These are phyloP conservation scores for Parochlus steinenii DNA, from an alignment of 2,888 invertebrate species.

Conservation along the genomic window DNA sequence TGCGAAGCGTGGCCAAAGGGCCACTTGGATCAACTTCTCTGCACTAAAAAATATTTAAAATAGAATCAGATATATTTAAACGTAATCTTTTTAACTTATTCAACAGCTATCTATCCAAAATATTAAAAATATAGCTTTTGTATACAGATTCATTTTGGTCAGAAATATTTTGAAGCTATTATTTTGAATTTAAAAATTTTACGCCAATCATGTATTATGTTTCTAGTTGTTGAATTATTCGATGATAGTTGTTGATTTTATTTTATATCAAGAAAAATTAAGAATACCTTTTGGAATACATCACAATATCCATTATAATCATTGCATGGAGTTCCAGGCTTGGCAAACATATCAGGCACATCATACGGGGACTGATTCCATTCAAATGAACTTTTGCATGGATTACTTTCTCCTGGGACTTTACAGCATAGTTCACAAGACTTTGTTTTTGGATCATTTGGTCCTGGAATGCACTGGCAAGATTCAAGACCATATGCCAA, in stretches of 20 bases:
- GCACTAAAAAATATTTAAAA: no score
- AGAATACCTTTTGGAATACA: slow-evolving; percentile 50
- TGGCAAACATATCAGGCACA: slow-evolving; percentile 84
- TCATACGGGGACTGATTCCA: slow-evolving; percentile 83
- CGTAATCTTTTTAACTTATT: no score
- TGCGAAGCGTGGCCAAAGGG: slow-evolving; percentile 73
- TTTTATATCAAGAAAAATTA: no score
- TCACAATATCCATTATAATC: slow-evolving; percentile 73
- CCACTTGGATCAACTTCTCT: slow-evolving; percentile 88
- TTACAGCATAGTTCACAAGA: slow-evolving; percentile 90
- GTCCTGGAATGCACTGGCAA: slow-evolving; percentile 76
- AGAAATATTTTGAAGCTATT: no score
- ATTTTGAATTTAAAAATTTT: no score
- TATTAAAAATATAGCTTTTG: no score
- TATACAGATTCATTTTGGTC: no score
- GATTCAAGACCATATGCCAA: slow-evolving; percentile 90
- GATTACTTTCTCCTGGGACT: slow-evolving; percentile 60
- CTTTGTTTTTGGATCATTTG: slow-evolving; percentile 63
- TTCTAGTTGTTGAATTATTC: no score
- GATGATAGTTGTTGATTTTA: no score
- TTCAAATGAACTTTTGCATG: slow-evolving; percentile 75
- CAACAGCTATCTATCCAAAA: no score
- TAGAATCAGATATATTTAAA: slow-evolving; percentile 53
- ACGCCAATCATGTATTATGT: no score
- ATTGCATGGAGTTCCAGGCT: slow-evolving; percentile 87